phyloP scores from a whole-genome alignment of 2,797 vertebrate species.

The Aldrovandia affinis region DNA sequence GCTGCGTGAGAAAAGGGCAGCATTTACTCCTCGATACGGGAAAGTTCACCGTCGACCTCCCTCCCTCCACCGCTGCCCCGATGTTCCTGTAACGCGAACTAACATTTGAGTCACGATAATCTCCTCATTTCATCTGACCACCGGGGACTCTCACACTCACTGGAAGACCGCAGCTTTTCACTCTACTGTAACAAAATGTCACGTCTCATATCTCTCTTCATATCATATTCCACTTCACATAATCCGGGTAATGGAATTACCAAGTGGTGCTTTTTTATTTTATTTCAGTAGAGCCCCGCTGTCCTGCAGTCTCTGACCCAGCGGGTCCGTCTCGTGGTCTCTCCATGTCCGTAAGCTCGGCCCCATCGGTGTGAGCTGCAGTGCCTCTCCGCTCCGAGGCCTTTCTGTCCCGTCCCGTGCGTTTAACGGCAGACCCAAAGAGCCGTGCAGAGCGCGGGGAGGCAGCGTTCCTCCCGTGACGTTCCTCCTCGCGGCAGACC shows the following conservation, averaged over 20 bases:
- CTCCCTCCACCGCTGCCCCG: background rate
- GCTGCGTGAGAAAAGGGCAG: constrained; percentile 6
- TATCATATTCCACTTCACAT: background rate
- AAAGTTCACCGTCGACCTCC: background rate
- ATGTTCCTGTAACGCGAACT: background rate
- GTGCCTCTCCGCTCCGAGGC: too few species aligned
- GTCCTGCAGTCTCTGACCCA: background rate
- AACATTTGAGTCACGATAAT: background rate
- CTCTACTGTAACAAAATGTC: background rate
- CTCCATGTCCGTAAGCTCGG: background rate
- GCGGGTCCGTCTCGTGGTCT: background rate
- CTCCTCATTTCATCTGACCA: background rate
- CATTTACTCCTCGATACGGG: background rate
- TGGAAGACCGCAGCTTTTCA: background rate
- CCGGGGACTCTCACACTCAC: too few species aligned
- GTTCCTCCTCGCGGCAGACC: background rate
- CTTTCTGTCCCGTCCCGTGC: too few species aligned
- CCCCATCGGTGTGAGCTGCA: too few species aligned
- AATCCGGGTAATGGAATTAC: background rate
- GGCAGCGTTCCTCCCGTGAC: background rate
- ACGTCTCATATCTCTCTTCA: background rate
- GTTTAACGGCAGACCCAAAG: background rate
- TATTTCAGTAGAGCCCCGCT: background rate
- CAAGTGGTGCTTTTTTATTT: background rate
- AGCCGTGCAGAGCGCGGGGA: background rate